Evolutionary conservation across 37 sponge, comb jelly and placozoan genomes (phyloP), one percentile per base, ranked within the genome.

Genomic region (Petrosia ficiformis): DNA sequence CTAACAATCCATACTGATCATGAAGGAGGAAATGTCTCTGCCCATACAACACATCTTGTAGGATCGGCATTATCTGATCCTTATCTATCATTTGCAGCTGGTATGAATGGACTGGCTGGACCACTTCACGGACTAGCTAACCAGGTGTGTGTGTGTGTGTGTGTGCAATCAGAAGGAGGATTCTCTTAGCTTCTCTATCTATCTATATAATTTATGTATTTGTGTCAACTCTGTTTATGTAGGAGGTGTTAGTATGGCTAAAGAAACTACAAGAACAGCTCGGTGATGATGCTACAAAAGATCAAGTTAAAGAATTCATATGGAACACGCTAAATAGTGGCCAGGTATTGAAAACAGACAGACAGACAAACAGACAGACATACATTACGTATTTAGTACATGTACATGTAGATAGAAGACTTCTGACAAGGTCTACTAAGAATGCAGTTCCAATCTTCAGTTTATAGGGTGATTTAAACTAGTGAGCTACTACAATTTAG

Each of bases 21-120:
- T 68, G 99, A 97, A 76, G 99, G 99, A 33, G 99, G 99, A 38
- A 97, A 97, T 73, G 99, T 97, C 25, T 86, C 87, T 32, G 99
- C 99, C 1, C 99, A 97, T 86, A 87, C 99, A 21, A 83, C 86
- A 41, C 99, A 97, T 59, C 83, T 97, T 6, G 93, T 97, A 24
- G 99, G 93, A 63, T 79, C 82, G 32, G 99, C 99, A 34, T 88
- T 97, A 70, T 89, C 91, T n/a, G 99, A 97, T 63, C 95, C 99
- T 25, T 97, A 97, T 72, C 91, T 97, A 35, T 95, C 93, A 22
- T 97, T 97, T 59, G 90, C 95, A 57, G 99, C 93, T 33, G 87
- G 80, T 10, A 97, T 97, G 99, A 92, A 92, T 77, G 99, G 99
- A 10, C 82, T 97, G 44, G 95, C 99, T 39, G 97, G 99, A 29